A percentile compares a stretch with the other conserved stretches of the same genome.
Conservation (phyloP, 2,888 invertebrate genomes). For the Megastigmus dorsalis region DNA sequence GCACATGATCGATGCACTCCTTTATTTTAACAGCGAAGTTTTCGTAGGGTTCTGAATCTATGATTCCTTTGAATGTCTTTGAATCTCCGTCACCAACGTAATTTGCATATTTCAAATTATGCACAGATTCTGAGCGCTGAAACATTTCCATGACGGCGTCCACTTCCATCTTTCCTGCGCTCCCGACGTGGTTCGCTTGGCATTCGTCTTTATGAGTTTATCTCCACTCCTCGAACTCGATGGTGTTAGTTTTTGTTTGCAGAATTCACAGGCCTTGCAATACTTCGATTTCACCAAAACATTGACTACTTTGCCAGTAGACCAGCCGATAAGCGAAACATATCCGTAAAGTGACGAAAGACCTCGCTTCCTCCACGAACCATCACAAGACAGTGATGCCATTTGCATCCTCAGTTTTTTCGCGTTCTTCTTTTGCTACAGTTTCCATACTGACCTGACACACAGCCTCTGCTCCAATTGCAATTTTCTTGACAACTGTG, state of each 20-base stretch:
- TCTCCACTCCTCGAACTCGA: conserved; percentile 51
- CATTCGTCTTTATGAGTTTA: conserved; percentile 45
- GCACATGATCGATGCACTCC: too few species aligned
- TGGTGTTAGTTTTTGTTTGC: conserved; percentile 47
- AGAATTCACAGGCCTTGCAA: conserved; percentile 44
- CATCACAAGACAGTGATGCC: too few species aligned
- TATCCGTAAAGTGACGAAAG: conserved; percentile 29
- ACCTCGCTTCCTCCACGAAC: too few species aligned
- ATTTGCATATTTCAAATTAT: too few species aligned
- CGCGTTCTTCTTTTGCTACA: conserved; percentile 34
- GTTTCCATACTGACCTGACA: conserved; percentile 11
- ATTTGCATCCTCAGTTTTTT: too few species aligned
- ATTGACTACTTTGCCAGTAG: too few species aligned
- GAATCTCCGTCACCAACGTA: too few species aligned
- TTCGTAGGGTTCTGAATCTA: too few species aligned
- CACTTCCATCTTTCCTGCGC: conserved; percentile 55
- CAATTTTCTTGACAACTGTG: conserved; percentile 39
- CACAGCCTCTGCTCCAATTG: conserved; percentile 33
- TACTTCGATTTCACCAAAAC: conserved; percentile 26
- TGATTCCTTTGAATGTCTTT: too few species aligned
- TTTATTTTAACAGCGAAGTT: too few species aligned
- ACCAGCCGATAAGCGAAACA: conserved; percentile 45
- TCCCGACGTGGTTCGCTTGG: conserved; percentile 52
- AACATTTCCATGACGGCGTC: conserved; percentile 50
- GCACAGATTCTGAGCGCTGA: too few species aligned